These are phyloP conservation scores for Drosophila rufa DNA, from an alignment of 1,140 invertebrate species.

Conservation along the genomic window DNA sequence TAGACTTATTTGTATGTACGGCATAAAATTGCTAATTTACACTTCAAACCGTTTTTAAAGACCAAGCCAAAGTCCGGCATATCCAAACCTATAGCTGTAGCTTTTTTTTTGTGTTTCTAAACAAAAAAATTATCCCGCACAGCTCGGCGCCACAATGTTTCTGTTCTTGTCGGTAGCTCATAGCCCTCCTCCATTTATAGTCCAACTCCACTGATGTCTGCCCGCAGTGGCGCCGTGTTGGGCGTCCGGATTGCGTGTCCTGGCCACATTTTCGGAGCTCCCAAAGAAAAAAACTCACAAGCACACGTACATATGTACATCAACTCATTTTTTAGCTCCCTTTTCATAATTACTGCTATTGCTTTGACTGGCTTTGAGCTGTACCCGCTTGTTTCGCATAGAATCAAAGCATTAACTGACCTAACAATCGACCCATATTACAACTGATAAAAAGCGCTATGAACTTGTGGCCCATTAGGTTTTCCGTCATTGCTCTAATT, in stretches of 20 bases:
- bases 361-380: slow-evolving; percentile 22
- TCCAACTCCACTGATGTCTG: slow-evolving; percentile 39
- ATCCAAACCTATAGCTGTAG: slow-evolving; percentile 4
- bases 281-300: slow-evolving; percentile 8
- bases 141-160: slow-evolving; percentile 62
- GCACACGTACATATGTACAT: slow-evolving; percentile 6
- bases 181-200: slow-evolving; percentile 8
- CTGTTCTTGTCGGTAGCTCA: slow-evolving; percentile 27
- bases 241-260: slow-evolving; percentile 69
- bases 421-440: slow-evolving; percentile 16
- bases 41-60: not conserved
- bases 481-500: slow-evolving; percentile 1
- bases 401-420: slow-evolving; percentile 44
- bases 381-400: slow-evolving; percentile 8
- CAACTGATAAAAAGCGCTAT: slow-evolving; percentile 1
- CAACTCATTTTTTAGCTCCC: slow-evolving; percentile 37
- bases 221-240: slow-evolving; percentile 71
- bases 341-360: slow-evolving; percentile 12
- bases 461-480: slow-evolving; percentile 17
- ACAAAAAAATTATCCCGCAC: slow-evolving; percentile 21
- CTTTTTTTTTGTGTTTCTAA: slow-evolving; percentile 1
- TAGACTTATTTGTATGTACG: not conserved
- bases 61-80: not conserved
- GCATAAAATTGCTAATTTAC: not conserved
- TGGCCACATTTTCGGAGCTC: slow-evolving; percentile 63